Base-by-base conservation (phyloP, 2,797 vertebrate genomes). In the Phrynocephalus guinanensis region DNA sequence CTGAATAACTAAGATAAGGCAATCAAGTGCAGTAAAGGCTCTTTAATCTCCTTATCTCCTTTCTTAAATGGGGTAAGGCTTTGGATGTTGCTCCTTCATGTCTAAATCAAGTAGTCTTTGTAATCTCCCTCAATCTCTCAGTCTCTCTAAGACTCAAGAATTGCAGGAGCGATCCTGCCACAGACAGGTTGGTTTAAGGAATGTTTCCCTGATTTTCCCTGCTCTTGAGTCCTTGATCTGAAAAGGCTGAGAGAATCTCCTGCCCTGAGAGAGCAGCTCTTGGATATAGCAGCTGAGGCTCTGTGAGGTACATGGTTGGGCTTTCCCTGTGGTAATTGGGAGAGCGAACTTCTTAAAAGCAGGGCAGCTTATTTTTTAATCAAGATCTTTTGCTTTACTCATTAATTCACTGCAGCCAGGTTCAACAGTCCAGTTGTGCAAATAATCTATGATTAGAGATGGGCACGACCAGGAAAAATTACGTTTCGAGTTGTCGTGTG, bases 41-140 rank as follows among this genome's bases (percentile, higher is more conserved):
- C 56, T 50, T 28, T 78, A 77, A 83, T 83, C 67, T 79, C 44
- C 79, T 88, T 3, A 84, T 83, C 81, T 83, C 30, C 50, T 83
- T 71, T 79, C 22, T 56, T 22, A 70, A 71, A 77, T 16, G 60
- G 63, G 73, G 50, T 2, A 82, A 28, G 52, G 73, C 33, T 82
- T 77, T 15, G 50, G 66, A 71, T 66, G 77, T 48, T 48, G 7
- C 4, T 26, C 71, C 71, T 48, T 24, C 73, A 48, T 76, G 48
- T 76, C 38, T 76, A 38, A 48, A 87, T 87, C 79, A 87, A 63
- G 63, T 13, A 48, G 66, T 26, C 75, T 18, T 26, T 78, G 7
- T 87, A 83, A 87, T 79, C 66, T 67, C 26, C 20, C 30, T 44
- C 66, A 78, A 70, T 87, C 75, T 70, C 48, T 48, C 22, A 33